phyloP scores from a whole-genome alignment of 2,888 invertebrate genomes.

The Epirrhoe tristata region DNA sequence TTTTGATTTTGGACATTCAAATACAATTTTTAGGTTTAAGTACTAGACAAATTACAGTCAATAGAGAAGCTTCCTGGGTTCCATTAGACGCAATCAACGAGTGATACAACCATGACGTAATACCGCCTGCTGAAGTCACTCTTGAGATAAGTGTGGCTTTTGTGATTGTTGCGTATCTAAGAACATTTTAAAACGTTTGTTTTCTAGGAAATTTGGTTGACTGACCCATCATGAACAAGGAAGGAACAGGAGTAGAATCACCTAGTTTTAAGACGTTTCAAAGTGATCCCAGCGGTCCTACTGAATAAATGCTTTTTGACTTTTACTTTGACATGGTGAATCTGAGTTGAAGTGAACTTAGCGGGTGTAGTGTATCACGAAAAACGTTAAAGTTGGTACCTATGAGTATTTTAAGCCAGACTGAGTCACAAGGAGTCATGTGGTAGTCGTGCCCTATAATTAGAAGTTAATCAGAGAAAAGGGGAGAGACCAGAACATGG shows the following conservation, averaged over 20 bases:
- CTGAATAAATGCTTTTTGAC: no score
- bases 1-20: background rate
- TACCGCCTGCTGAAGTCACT: slow-evolving; percentile 40
- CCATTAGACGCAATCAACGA: slow-evolving; percentile 43
- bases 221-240: no score
- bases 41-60: slow-evolving; percentile 39
- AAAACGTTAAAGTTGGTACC: slow-evolving; percentile 8
- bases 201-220: no score
- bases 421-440: slow-evolving; percentile 78
- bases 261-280: no score
- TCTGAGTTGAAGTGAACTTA: background rate
- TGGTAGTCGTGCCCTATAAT: slow-evolving; percentile 77
- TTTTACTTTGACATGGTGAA: no score
- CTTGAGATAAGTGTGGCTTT: slow-evolving; percentile 39
- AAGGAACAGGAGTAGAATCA: no score
- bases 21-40: background rate
- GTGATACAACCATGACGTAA: slow-evolving; percentile 43
- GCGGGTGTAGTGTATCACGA: background rate
- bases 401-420: slow-evolving; percentile 55
- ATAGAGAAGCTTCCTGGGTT: slow-evolving; percentile 43
- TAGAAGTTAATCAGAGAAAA: slow-evolving; percentile 82
- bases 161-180: slow-evolving; percentile 19
- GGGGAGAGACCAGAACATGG: slow-evolving; percentile 62
- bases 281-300: no score
- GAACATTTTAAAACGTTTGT: background rate